Conservation (phyloP, 35 echinoderm and acorn worm genomes). For the Lytechinus pictus region DNA sequence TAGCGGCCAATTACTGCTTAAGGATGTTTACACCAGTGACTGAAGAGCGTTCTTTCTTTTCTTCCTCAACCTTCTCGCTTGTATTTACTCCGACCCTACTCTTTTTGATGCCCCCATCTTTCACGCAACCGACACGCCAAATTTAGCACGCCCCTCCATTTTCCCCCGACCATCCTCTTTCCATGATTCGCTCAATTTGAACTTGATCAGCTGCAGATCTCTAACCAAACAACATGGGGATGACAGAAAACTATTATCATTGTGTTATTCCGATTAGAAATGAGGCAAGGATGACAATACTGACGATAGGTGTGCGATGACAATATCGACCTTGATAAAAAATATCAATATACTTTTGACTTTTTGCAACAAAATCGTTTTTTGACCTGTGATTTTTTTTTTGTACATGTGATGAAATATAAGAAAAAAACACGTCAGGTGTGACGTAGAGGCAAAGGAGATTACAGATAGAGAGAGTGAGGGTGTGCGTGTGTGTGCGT, state of each 20-base stretch:
- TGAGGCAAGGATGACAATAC: background rate
- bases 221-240: background rate
- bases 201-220: background rate
- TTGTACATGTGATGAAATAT: no score
- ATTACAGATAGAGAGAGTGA: no score
- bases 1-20: conserved; percentile 21
- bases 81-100: no score
- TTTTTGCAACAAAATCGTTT: no score
- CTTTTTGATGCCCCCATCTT: background rate
- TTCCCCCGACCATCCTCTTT: background rate
- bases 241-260: conserved; percentile 25
- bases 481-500: no score
- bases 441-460: no score
- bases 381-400: no score
- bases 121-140: conserved; percentile 37
- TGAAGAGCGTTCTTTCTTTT: background rate
- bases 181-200: conserved; percentile 35
- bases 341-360: no score
- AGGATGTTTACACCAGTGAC: conserved; percentile 33
- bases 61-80: no score
- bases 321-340: background rate
- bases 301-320: background rate
- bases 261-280: background rate
- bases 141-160: background rate
- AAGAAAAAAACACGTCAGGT: no score